Base-by-base conservation (phyloP, 2,113 vertebrate genomes). In the Gadus macrocephalus region DNA sequence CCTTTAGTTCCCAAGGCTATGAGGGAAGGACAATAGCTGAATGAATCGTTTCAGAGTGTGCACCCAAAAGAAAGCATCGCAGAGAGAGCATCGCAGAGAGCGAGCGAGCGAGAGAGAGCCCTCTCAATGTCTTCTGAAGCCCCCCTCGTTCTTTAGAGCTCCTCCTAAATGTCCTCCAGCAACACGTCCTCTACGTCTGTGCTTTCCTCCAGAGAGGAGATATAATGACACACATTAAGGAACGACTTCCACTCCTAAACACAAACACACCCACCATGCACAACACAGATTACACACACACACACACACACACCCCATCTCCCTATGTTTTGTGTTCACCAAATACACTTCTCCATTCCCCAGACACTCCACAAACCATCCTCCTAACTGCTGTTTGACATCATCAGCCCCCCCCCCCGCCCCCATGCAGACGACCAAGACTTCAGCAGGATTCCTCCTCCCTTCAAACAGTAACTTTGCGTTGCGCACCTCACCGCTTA, bases 121-220 rank as follows among this genome's bases (percentile, higher is more conserved):
- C 11, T 55, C 4, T n/a, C 4, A n/a, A 17, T 58, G 15, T 3
- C 14, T 58, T 5, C 55, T 14, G 9, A 58, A 58, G 55, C 55
- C 6, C 42, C 42, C 7, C 42, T 49, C 6, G 42, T 49, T 49
- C 2, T 49, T 49, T 49, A 2, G 42, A 49, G 9, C 7, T 49
- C 42, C 42, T 49, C 12, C 42, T 49, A 7, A 58, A 58, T 16
- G 14, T 58, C 17, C 5, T 16, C 15, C 3, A 17, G 64, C 53
- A 68, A 38, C 62, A 53, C 64, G 65, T 81, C 71, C 28, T 16
- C 42, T 73, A 83, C 80, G 73, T 80, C 69, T 75, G 76, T 74
- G 75, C 72, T 86, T 88, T 87, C 86, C 81, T 70, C 67, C 75
- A 76, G 53, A 35, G 86, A 58, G 9, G 22, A 28, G 20, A 27